Conservation (phyloP, 2,797 vertebrate species). For the Pantherophis vulpinus region DNA sequence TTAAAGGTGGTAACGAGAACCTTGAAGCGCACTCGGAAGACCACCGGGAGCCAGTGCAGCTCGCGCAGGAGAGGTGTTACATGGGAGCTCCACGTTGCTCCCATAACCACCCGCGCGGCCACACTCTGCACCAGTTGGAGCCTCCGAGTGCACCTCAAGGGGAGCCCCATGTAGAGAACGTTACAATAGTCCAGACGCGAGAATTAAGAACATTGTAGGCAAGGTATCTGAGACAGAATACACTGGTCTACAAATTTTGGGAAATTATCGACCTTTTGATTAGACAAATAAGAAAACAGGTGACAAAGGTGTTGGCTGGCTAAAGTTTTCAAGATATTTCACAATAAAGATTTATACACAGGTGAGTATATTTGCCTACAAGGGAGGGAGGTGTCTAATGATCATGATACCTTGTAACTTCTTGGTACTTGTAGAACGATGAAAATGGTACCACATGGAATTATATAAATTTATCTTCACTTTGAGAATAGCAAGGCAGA, state of each 20-base stretch:
- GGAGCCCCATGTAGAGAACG: too few relatives aligned
- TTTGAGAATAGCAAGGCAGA: too few relatives aligned
- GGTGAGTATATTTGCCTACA: not conserved
- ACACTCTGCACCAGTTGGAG: too few relatives aligned
- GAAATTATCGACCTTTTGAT: not conserved
- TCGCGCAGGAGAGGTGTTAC: too few relatives aligned
- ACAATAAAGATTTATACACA: not conserved
- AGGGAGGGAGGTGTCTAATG: not conserved
- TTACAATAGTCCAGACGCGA: too few relatives aligned
- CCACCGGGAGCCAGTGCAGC: too few relatives aligned
- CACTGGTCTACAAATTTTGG: not conserved
- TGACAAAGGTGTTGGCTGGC: not conserved
- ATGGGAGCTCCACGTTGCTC: too few relatives aligned
- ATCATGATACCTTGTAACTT: not conserved
- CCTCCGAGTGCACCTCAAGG: too few relatives aligned
- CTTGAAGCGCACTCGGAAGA: too few relatives aligned
- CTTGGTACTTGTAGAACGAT: not conserved
- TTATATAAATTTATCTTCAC: too few relatives aligned
- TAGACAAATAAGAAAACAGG: not conserved
- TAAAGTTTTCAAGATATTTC: not conserved
- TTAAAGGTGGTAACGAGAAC: too few relatives aligned
- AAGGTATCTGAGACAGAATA: not conserved
- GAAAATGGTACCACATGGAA: not conserved
- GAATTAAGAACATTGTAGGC: not conserved
- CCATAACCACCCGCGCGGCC: too few relatives aligned